Base-by-base conservation (phyloP, 2,113 vertebrate genomes). In the Nothoprocta perdicaria region DNA sequence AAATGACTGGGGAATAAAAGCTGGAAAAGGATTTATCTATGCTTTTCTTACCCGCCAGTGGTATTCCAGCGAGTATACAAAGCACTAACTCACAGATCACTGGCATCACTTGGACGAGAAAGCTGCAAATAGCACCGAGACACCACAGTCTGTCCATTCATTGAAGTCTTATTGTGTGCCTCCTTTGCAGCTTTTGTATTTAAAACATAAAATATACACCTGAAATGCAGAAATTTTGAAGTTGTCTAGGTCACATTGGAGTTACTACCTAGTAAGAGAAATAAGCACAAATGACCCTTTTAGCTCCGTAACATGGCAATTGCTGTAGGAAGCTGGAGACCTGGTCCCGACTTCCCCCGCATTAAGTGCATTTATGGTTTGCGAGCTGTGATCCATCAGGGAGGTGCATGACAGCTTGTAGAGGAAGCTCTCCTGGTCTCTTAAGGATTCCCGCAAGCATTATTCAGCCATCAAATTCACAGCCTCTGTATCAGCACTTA, bases 401-500 rank as follows among this genome's bases (percentile, higher is more conserved):
- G 81, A 91, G 72, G 58, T 48, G 84, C 73, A 62, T 89, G 90
- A 95, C 92, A 94, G 90, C 84, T 94, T 55, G 86, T 58, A 72
- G 63, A 80, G 84, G 78, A 94, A 93, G 81, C 90, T 88, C 87
- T 89, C 87, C 27, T 86, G 77, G 91, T 92, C 86, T 89, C 91
- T 84, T 80, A 91, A 92, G 91, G 71, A 94, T 94, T 95, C 60
- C 84, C 50, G 7, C 48, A 79, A 95, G 73, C 63, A 84, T 95
- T 94, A 95, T 92, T 93, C 72, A 92, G 67, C 71, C 78, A 85
- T 94, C 86, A 77, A 62, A 92, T 83, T 92, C 86, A 95, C 94
- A 95, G 92, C 75, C 91, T 67, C 92, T 93, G 86, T 94, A 87
- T 95, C 92, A 96, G 96, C 96, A 92, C 88, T 95, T 95, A 89